Conservation (phyloP, 2,888 invertebrate genomes). For the Chrysomela aeneicollis region DNA sequence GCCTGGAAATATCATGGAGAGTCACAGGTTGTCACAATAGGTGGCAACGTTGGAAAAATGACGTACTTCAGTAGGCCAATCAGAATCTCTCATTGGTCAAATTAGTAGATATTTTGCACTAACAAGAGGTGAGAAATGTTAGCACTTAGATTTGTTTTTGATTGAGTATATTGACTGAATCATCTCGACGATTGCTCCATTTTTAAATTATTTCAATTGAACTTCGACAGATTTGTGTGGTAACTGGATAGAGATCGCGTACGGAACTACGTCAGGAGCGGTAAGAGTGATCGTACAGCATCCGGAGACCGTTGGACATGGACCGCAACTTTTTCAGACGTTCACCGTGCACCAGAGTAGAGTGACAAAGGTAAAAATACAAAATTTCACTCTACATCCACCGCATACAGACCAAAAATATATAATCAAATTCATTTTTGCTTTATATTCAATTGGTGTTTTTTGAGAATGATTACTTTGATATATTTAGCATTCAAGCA, state of each 20-base stretch:
- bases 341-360: slow-evolving; percentile 97
- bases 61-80: no score
- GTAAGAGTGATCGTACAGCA: slow-evolving; percentile 98
- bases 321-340: slow-evolving; percentile 97
- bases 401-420: background rate
- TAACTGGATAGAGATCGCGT: slow-evolving; percentile 99
- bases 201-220: slow-evolving; percentile 21
- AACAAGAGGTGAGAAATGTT: no score
- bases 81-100: no score
- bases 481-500: no score
- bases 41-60: no score
- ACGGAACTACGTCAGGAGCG: slow-evolving; percentile 94
- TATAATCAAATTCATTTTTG: no score
- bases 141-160: no score
- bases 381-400: background rate
- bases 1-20: no score
- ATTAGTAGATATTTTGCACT: no score
- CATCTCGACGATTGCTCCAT: background rate
- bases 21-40: no score
- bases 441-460: no score
- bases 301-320: slow-evolving; percentile 98
- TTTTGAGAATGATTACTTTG: no score
- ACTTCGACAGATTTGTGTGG: slow-evolving; percentile 83
- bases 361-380: slow-evolving; percentile 80
- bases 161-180: background rate